Evolutionary conservation across 2,113 vertebrate genomes (phyloP), one percentile per base, ranked within the genome.

Genomic region (Phyllostomus discolor): DNA sequence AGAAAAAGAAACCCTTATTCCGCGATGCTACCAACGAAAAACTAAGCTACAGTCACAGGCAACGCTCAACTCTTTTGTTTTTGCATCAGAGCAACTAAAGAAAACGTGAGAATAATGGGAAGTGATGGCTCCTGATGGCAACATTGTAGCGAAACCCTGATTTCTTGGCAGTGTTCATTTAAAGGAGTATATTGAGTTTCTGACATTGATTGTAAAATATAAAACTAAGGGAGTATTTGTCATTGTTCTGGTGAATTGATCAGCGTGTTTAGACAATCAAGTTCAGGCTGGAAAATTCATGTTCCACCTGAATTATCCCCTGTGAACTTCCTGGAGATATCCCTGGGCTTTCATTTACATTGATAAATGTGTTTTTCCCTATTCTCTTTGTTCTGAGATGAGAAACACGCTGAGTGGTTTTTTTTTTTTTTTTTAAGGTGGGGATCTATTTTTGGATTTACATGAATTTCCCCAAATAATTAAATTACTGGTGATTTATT

Each of bases 401-500:
- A 97, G 95, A 92, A 96, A 96, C 95, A 81, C 43, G 90, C 92
- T 91, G 94, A 93, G 46, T 97, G 52, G 24, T 4, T 31, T 46
- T 46, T 50, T 48, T 70, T 48, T 70, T 24, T 22, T 72, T 72
- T 78, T 78, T 43, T n/a, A 82, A 91, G 84, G 62, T 66, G 52
- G 17, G 20, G 28, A 81, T 91, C 86, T 93, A 87, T 62, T 95
- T 96, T 98, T 98, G 96, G 96, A 98, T 98, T 98, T 97, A 95
- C 95, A 97, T 97, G 95, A 97, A 97, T 98, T 97, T 98, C 89
- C 86, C 95, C 95, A 97, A 98, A 97, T 98, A 97, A 98, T 95
- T 97, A 98, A 98, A 98, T 97, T 98, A 90, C 94, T 96, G 52
- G 92, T 98, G 97, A 98, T 97, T 98, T 98, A 98, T 97, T 97